Percentiles rank a stretch among this genome's conserved stretches.
Evolutionary conservation across 2,888 invertebrate genomes (phyloP).

Genomic region (Ferrisia virgata): DNA sequence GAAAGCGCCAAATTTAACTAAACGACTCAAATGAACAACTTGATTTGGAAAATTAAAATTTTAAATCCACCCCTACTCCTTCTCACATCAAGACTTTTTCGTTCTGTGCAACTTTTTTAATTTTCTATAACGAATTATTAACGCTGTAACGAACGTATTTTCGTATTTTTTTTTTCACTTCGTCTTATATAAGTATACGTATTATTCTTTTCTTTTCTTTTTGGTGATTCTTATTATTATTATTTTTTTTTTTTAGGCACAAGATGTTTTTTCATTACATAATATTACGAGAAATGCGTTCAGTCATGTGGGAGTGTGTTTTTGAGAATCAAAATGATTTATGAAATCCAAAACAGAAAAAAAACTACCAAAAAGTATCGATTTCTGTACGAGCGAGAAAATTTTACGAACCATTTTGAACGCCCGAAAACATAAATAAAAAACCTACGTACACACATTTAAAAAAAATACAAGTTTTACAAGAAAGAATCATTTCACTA

Average conservation of each 20-base stretch:
- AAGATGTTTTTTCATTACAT: too few species aligned
- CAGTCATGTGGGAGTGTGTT: too few species aligned
- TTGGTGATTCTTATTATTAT: background rate
- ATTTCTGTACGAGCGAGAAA: too few species aligned
- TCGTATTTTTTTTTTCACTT: background rate
- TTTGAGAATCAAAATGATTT: too few species aligned
- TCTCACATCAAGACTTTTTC: background rate
- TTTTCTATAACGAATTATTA: slow-evolving; percentile 18
- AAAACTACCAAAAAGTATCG: too few species aligned
- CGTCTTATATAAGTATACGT: background rate
- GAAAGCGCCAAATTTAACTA: slow-evolving; percentile 1
- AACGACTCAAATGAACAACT: slow-evolving; percentile 20
- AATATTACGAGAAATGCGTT: too few species aligned
- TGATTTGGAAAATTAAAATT: slow-evolving; percentile 28
- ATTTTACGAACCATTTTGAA: too few species aligned
- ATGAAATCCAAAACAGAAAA: too few species aligned
- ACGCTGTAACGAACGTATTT: slow-evolving; percentile 26
- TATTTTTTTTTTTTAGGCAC: background rate
- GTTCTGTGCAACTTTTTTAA: background rate
- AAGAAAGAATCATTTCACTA: too few species aligned
- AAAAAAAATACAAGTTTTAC: too few species aligned
- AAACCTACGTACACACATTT: too few species aligned
- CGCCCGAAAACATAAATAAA: too few species aligned
- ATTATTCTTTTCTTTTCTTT: background rate
- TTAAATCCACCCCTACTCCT: background rate